A percentile compares a stretch with the other conserved stretches of the same genome.
Evolutionary conservation across 2,113 vertebrate genomes (phyloP).

Genomic region (Limnothrissa miodon): DNA sequence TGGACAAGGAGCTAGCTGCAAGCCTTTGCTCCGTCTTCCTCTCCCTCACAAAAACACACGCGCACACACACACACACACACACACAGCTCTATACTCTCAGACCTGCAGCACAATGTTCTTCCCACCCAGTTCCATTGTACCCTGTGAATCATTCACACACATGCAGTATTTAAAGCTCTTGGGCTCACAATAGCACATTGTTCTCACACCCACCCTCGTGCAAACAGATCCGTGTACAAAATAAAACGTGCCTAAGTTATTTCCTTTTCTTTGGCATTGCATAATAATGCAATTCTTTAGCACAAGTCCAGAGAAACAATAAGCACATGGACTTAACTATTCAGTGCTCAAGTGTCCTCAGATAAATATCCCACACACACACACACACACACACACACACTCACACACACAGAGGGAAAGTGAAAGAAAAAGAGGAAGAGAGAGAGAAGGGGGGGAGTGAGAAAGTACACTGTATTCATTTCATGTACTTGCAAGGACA

Average conservation of each 20-base stretch:
- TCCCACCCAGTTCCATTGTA: conserved; percentile 63
- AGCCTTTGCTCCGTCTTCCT: not conserved
- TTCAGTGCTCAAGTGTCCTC: not conserved
- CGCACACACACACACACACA: not conserved
- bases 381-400: not conserved
- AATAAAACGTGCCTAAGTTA: not conserved
- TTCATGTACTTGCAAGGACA: not conserved
- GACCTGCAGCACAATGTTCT: conserved; percentile 30
- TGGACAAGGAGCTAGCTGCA: not conserved
- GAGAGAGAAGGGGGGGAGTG: no score
- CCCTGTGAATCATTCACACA: conserved; percentile 55
- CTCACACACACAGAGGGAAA: conserved; percentile 1
- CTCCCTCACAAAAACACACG: not conserved
- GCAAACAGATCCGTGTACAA: not conserved
- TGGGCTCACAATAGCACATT: not conserved
- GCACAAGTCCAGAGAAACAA: not conserved
- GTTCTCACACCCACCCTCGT: not conserved
- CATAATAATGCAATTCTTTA: not conserved
- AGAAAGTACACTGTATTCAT: not conserved
- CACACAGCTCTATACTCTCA: not conserved
- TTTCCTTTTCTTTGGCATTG: not conserved
- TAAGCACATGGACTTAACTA: not conserved
- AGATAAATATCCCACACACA: not conserved
- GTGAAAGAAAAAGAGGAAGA: no score
- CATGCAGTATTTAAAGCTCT: not conserved